Conservation (phyloP, 2,797 vertebrate species). For the Salarias fasciatus region DNA sequence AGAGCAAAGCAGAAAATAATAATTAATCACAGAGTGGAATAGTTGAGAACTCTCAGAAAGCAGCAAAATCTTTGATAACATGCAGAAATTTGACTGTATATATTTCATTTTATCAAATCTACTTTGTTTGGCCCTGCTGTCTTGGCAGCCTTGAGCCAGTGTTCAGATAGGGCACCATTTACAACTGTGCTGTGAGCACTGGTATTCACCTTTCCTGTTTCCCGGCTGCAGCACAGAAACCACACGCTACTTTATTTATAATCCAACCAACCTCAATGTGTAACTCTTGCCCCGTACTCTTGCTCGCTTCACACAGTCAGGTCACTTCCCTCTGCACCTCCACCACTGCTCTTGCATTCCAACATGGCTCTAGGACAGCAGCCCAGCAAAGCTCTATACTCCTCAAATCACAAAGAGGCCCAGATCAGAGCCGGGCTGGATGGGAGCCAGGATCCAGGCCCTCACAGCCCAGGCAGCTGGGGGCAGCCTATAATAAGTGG, state of each 20-base stretch:
- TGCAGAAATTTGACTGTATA: conserved; percentile 28
- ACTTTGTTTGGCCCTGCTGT: conserved; percentile 61
- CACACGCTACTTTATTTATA: conserved; percentile 85
- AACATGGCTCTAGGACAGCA: conserved; percentile 87
- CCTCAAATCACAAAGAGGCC: conserved; percentile 81
- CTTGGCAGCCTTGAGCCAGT: conserved; percentile 78
- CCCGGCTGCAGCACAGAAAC: conserved; percentile 72
- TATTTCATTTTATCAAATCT: conserved; percentile 35
- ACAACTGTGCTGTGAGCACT: conserved; percentile 76
- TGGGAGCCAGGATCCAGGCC: conserved; percentile 78
- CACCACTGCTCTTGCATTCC: conserved; percentile 79
- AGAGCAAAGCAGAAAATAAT: background rate
- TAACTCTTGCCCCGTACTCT: conserved; percentile 78
- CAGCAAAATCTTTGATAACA: conserved; percentile 19
- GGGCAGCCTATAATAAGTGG: conserved; percentile 83
- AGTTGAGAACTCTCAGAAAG: conserved; percentile 23
- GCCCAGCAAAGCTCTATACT: conserved; percentile 76
- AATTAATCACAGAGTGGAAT: conserved; percentile 7
- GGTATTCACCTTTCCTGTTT: conserved; percentile 81
- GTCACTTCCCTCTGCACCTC: conserved; percentile 82
- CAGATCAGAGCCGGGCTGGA: conserved; percentile 84
- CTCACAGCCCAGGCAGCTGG: conserved; percentile 80
- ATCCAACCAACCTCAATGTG: conserved; percentile 80
- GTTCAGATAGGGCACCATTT: conserved; percentile 73
- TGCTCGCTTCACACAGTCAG: conserved; percentile 81